Percentiles rank a stretch among this genome's conserved stretches.
Conservation (phyloP, 2,888 invertebrate species). For the Stratiomys singularior region DNA sequence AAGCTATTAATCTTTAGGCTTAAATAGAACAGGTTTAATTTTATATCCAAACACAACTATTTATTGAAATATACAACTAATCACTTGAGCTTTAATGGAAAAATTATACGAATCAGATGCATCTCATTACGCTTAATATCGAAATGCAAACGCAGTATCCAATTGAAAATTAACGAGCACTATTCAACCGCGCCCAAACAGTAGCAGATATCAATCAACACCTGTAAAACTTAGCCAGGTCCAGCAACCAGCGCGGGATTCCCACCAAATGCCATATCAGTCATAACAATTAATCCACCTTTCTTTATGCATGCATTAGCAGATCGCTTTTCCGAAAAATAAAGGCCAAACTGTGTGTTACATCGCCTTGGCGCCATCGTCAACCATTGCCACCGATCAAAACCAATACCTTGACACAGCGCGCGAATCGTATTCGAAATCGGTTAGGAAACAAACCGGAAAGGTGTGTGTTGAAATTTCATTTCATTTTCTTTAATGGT, state of each 20-base stretch:
- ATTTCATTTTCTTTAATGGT: background rate
- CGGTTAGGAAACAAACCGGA: background rate
- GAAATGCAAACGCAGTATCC: too few species aligned
- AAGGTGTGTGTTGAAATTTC: conserved; percentile 32
- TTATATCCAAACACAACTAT: too few species aligned
- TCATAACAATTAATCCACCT: conserved; percentile 10
- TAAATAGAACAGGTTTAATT: too few species aligned
- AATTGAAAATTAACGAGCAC: too few species aligned
- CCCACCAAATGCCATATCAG: conserved; percentile 1
- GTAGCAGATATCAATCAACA: conserved; percentile 24
- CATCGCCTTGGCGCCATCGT: background rate
- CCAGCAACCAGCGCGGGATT: background rate
- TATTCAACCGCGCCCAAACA: background rate
- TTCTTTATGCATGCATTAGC: conserved; percentile 22
- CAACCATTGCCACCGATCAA: background rate
- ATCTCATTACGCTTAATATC: too few species aligned
- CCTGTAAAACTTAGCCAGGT: background rate
- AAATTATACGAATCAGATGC: too few species aligned
- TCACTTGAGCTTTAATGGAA: too few species aligned
- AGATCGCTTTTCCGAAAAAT: background rate
- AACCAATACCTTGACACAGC: background rate
- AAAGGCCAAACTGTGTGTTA: background rate
- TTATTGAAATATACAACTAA: too few species aligned
- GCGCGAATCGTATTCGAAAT: background rate
- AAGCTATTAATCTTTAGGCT: too few species aligned